Evolutionary conservation across 2,888 invertebrate species (phyloP).

Genomic region (Himalopsyche kuldschensis): DNA sequence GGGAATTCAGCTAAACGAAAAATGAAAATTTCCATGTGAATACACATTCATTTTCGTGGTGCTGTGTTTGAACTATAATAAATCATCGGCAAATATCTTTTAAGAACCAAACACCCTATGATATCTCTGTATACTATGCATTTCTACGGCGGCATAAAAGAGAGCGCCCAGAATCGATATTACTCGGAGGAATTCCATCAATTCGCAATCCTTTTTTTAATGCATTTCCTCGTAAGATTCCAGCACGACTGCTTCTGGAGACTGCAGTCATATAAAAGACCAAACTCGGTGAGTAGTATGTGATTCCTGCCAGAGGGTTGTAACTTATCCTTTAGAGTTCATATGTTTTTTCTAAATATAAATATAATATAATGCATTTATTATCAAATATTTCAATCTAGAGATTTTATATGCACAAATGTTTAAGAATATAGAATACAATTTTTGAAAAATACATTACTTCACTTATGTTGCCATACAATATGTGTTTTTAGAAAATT

Average conservation of each 20-base stretch:
- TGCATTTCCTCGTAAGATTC: background rate
- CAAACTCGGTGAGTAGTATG: background rate
- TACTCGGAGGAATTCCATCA: background rate
- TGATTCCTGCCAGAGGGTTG: background rate
- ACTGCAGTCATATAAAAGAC: background rate
- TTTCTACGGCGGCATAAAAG: background rate
- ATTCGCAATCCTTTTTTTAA: background rate
- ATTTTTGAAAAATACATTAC: no score
- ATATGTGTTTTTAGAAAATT: no score
- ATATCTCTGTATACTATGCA: background rate
- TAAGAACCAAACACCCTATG: no score
- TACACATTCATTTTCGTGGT: no score
- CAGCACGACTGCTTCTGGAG: background rate
- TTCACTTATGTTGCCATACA: no score
- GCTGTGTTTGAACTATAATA: no score
- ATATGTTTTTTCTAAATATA: background rate
- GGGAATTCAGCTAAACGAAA: no score
- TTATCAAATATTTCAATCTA: background rate
- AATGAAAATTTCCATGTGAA: no score
- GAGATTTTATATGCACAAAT: no score
- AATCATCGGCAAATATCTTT: no score
- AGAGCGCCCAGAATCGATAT: background rate
- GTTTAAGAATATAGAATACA: no score
- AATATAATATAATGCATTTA: background rate
- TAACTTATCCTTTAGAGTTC: background rate